Evolutionary conservation across 2,113 vertebrate species (phyloP).

Genomic region (Corythornis cristatus): DNA sequence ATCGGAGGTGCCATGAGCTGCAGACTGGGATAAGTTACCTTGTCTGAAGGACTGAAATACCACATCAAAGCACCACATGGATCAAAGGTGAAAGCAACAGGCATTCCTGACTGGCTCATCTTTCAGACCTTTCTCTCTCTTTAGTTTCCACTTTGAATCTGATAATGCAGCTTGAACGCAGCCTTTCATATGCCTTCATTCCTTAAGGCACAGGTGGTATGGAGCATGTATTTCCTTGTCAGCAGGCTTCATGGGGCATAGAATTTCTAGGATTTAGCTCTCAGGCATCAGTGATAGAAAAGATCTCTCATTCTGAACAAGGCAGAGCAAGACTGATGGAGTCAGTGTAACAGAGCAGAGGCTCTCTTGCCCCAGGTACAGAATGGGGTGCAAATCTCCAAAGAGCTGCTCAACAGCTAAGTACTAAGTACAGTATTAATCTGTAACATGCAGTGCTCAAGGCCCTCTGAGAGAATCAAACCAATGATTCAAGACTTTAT

Average conservation of each 20-base stretch:
- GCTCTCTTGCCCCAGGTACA: background rate
- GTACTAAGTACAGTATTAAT: background rate
- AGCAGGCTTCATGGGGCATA: background rate
- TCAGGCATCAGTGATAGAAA: background rate
- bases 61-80: background rate
- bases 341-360: background rate
- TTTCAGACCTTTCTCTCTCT: slow-evolving; percentile 28
- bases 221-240: background rate
- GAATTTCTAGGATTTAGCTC: slow-evolving; percentile 5
- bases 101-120: background rate
- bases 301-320: background rate
- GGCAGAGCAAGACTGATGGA: background rate
- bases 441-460: background rate
- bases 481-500: background rate
- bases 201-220: slow-evolving; percentile 9
- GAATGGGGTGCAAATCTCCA: background rate
- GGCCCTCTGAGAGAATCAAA: background rate
- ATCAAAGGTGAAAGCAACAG: slow-evolving; percentile 34
- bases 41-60: background rate
- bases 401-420: background rate
- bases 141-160: slow-evolving; percentile 34
- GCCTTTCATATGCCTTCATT: slow-evolving; percentile 7
- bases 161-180: background rate
- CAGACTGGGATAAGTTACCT: background rate
- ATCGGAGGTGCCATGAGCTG: background rate